Percentiles rank a stretch among this genome's conserved stretches.
Evolutionary conservation across 2,113 vertebrate genomes (phyloP).

Genomic region (Myiozetetes cayanensis): DNA sequence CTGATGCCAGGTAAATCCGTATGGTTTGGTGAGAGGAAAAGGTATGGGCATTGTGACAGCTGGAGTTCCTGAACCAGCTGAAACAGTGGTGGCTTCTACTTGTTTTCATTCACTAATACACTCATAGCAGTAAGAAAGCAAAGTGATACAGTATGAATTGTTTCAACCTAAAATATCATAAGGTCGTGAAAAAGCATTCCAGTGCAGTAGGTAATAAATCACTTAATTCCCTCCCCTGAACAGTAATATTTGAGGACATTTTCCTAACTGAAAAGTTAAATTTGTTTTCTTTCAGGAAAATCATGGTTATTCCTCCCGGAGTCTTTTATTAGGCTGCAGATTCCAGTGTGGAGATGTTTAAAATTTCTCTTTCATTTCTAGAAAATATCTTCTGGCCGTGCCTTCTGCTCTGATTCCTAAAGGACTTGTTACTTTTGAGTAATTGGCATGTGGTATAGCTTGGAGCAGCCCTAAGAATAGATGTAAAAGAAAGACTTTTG

Average conservation of each 20-base stretch:
- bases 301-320: not conserved
- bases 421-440: not conserved
- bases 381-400: not conserved
- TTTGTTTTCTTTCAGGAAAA: not conserved
- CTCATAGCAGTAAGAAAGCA: not conserved
- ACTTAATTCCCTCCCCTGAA: not conserved
- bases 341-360: not conserved
- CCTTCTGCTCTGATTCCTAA: not conserved
- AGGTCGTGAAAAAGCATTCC: not conserved
- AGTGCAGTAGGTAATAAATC: not conserved
- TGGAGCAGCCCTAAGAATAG: not conserved
- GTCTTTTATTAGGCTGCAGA: not conserved
- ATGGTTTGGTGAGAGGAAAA: not conserved
- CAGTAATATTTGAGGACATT: not conserved
- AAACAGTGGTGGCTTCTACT: not conserved
- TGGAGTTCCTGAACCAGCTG: not conserved
- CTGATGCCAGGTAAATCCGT: accelerated
- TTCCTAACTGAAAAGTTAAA: not conserved
- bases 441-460: not conserved
- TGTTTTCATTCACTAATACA: not conserved
- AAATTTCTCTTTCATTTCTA: not conserved
- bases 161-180: not conserved
- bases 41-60: not conserved
- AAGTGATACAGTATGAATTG: not conserved
- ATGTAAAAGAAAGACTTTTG: not conserved